phyloP scores from a whole-genome alignment of 1,140 invertebrate species.

The Cardiocondyla obscurior region DNA sequence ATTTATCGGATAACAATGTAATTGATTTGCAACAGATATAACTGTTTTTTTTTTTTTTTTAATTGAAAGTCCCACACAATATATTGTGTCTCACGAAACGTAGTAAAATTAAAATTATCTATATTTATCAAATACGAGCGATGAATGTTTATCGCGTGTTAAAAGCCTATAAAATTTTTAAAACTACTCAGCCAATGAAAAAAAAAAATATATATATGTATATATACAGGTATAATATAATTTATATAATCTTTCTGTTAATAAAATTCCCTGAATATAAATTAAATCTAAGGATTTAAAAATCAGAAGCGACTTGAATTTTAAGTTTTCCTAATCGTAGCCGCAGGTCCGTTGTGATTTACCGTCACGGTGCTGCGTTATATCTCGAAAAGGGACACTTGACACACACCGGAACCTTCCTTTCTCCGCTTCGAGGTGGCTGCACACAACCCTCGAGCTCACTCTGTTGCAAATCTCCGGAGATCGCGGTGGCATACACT shows the following conservation, averaged over 20 bases:
- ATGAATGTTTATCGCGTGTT: constrained; percentile 21
- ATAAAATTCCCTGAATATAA: neutral
- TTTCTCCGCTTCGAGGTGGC: constrained; percentile 7
- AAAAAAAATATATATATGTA: neutral
- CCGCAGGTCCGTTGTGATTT: constrained; percentile 17
- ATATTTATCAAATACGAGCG: constrained; percentile 7
- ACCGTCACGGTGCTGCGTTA: neutral
- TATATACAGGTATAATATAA: neutral
- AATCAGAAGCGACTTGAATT: constrained; percentile 24
- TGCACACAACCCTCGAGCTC: constrained; percentile 21
- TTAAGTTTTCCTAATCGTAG: neutral
- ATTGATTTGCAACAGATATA: neutral
- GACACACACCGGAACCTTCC: constrained; percentile 11
- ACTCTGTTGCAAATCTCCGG: constrained; percentile 58
- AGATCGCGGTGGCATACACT: constrained; percentile 38
- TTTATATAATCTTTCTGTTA: neutral
- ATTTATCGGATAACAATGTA: neutral
- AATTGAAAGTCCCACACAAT: neutral
- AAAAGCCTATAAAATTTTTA: neutral
- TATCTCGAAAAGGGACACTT: constrained; percentile 13
- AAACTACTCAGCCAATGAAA: neutral
- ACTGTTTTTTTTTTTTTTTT: constrained; percentile 8
- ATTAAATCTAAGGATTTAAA: constrained; percentile 5
- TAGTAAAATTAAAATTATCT: neutral
- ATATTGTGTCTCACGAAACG: neutral